Conservation (phyloP, 2,797 vertebrate genomes). For the Acipenser oxyrinchus region DNA sequence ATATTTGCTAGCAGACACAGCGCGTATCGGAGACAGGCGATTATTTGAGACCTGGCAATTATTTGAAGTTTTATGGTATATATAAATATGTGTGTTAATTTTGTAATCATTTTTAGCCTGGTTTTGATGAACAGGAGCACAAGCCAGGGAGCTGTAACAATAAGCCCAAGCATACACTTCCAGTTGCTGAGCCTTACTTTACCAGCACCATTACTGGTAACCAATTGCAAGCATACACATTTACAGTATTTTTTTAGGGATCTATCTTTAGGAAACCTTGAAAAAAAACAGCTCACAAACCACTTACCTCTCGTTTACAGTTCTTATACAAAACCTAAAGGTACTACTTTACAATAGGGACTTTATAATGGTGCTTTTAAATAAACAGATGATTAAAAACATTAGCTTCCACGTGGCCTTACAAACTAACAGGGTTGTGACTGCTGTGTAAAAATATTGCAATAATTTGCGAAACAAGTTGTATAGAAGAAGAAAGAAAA, state of each 20-base stretch:
- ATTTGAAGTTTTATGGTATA: not conserved
- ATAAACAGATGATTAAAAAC: slow-evolving; percentile 72
- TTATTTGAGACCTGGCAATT: too few species aligned
- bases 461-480: slow-evolving; percentile 4
- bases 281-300: slow-evolving; percentile 72
- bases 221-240: slow-evolving; percentile 54
- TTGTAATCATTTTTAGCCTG: slow-evolving; percentile 39
- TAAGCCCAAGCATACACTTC: slow-evolving; percentile 35
- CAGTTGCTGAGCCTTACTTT: slow-evolving; percentile 65
- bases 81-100: slow-evolving; percentile 24
- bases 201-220: slow-evolving; percentile 45
- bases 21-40: too few species aligned
- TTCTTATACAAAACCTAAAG: slow-evolving; percentile 90
- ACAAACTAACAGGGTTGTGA: slow-evolving; percentile 53
- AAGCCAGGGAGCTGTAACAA: slow-evolving; percentile 29
- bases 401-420: slow-evolving; percentile 81
- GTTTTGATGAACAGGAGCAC: slow-evolving; percentile 45
- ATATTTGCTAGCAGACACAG: too few species aligned
- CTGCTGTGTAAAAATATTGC: not conserved
- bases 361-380: slow-evolving; percentile 93
- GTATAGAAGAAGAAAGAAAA: slow-evolving; percentile 17
- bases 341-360: slow-evolving; percentile 96
- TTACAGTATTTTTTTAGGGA: slow-evolving; percentile 77
- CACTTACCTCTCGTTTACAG: slow-evolving; percentile 97
- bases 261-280: slow-evolving; percentile 76